phyloP scores from a whole-genome alignment of 2,888 invertebrate genomes.

The Rambutsinella grinnellia region DNA sequence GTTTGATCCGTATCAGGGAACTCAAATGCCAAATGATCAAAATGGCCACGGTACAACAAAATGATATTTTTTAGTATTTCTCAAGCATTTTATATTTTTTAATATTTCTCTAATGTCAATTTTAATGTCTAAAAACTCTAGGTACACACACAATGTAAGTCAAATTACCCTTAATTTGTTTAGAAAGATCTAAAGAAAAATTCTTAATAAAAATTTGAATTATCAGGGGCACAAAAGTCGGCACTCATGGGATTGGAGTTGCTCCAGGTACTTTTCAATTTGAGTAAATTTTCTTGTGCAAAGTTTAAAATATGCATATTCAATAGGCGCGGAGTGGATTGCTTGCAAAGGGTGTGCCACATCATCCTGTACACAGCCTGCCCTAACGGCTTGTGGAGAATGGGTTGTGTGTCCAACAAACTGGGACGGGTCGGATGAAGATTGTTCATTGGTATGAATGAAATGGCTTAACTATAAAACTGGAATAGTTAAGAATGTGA shows the following conservation, averaged over 20 bases:
- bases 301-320: background rate
- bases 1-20: background rate
- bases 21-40: no score
- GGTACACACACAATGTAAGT: constrained; percentile 20
- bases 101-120: background rate
- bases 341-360: constrained; percentile 26
- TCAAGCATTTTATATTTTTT: no score
- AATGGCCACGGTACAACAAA: no score
- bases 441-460: no score
- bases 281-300: background rate
- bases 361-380: constrained; percentile 4
- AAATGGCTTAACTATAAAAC: no score
- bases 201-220: background rate
- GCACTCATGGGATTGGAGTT: background rate
- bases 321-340: constrained; percentile 6
- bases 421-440: constrained; percentile 2
- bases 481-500: no score
- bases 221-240: background rate
- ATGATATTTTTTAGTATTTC: no score
- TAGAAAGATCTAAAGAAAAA: background rate
- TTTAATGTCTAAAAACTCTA: constrained; percentile 1
- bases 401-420: constrained; percentile 12
- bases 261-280: background rate
- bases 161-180: background rate
- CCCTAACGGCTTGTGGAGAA: constrained; percentile 14